phyloP scores from a whole-genome alignment of 2,797 vertebrate genomes.

The Euphonia xanthogaster region DNA sequence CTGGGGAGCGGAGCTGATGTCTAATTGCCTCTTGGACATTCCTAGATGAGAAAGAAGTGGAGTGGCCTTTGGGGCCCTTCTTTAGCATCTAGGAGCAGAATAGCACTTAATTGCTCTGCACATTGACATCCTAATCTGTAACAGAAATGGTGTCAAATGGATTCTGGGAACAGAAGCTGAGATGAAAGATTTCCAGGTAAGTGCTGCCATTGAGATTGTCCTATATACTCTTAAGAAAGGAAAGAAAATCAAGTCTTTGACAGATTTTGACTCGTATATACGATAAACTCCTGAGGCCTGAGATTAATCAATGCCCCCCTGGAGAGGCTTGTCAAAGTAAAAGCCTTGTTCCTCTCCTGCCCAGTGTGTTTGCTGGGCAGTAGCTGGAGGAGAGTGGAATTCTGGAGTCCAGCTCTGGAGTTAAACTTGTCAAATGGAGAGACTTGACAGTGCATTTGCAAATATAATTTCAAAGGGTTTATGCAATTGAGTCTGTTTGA shows the following conservation, averaged over 20 bases:
- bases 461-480: neutral
- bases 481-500: neutral
- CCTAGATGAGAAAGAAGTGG: slow-evolving; percentile 31
- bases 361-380: accelerated
- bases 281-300: neutral
- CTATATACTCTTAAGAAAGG: neutral
- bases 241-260: neutral
- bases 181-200: slow-evolving; percentile 67
- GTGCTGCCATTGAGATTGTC: slow-evolving; percentile 27
- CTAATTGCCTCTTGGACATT: slow-evolving; percentile 52
- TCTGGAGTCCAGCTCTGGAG: neutral
- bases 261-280: neutral
- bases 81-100: slow-evolving; percentile 37
- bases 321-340: neutral
- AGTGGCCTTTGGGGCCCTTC: slow-evolving; percentile 52
- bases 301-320: slow-evolving; percentile 2
- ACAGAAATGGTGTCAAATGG: slow-evolving; percentile 58
- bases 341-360: neutral
- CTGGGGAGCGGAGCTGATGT: slow-evolving; percentile 37
- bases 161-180: slow-evolving; percentile 18
- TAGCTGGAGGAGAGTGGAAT: neutral
- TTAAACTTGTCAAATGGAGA: neutral
- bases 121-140: slow-evolving; percentile 71
- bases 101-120: slow-evolving; percentile 56
- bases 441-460: neutral